Conservation (phyloP, 2,113 vertebrate species). For the Rhinopomastus cyanomelas region DNA sequence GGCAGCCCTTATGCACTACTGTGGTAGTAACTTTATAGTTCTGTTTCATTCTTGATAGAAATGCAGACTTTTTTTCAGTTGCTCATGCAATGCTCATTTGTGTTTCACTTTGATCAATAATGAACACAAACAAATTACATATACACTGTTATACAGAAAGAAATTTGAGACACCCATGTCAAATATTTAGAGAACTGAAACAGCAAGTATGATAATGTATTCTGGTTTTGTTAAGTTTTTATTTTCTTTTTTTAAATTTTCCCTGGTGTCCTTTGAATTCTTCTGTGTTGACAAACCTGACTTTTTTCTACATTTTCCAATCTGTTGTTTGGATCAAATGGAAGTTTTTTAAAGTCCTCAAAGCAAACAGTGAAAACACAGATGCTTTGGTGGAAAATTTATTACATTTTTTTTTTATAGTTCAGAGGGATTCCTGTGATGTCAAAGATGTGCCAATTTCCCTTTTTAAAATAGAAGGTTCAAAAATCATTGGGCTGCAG, state of each 20-base stretch:
- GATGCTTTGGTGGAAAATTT: not conserved
- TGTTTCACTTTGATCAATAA: not conserved
- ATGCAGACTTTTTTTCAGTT: accelerated
- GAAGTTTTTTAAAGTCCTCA: not conserved
- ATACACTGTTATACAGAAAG: not conserved
- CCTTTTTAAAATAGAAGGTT: not conserved
- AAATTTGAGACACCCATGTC: not conserved
- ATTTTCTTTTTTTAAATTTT: not conserved
- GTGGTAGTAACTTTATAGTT: not conserved
- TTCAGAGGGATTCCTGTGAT: not conserved
- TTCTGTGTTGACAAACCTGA: not conserved
- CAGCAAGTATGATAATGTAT: not conserved
- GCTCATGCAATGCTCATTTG: not conserved
- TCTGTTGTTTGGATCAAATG: not conserved
- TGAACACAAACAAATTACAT: accelerated
- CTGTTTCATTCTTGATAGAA: not conserved
- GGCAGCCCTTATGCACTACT: not conserved
- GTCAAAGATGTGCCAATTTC: not conserved
- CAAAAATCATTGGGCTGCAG: not conserved
- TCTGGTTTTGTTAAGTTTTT: not conserved
- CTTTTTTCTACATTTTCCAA: not conserved
- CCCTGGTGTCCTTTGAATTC: not conserved
- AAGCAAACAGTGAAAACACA: not conserved
- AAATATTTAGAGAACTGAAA: not conserved
- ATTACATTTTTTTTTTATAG: not conserved